Conservation (phyloP, 1,140 invertebrate genomes). For the Grapholita molesta region DNA sequence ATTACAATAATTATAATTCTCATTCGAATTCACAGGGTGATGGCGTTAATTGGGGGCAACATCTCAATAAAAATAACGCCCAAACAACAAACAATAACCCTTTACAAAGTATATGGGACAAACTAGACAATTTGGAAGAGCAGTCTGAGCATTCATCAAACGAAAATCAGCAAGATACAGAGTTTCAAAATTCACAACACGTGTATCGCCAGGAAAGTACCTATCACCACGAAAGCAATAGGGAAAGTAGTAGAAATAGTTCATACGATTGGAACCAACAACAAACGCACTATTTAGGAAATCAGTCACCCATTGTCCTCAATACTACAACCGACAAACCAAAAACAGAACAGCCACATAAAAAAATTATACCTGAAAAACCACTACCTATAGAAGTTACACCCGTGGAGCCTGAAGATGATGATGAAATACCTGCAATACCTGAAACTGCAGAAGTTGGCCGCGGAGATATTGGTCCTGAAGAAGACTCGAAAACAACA, state of each 20-base stretch:
- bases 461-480: conserved; percentile 23
- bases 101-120: conserved; percentile 23
- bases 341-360: neutral
- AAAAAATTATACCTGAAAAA: neutral
- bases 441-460: conserved; percentile 13
- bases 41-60: neutral
- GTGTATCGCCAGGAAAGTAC: neutral
- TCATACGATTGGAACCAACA: neutral
- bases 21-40: conserved; percentile 1
- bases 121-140: conserved; percentile 21
- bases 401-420: neutral
- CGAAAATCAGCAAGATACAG: neutral
- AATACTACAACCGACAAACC: neutral
- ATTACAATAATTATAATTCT: conserved; percentile 23
- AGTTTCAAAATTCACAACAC: neutral
- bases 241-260: neutral
- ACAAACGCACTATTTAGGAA: neutral
- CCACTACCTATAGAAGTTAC: neutral
- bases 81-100: conserved; percentile 18
- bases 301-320: neutral
- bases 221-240: neutral
- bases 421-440: neutral
- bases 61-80: conserved; percentile 20
- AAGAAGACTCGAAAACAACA: neutral
- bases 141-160: neutral